Conservation (phyloP, 2,888 invertebrate species). For the Stratiomys singularior region DNA sequence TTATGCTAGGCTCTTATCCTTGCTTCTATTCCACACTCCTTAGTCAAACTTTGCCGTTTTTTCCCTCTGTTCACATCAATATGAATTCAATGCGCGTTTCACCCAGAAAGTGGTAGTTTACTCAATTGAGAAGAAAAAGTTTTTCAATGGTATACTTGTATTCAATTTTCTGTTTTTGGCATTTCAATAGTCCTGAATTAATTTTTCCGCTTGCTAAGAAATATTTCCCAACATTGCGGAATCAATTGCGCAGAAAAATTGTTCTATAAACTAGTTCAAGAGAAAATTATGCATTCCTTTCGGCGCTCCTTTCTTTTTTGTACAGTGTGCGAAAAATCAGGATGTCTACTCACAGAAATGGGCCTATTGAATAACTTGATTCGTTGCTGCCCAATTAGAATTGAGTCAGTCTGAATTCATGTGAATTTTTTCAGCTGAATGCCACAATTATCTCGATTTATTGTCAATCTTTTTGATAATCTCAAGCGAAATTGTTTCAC, state of each 20-base stretch:
- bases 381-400: too few species aligned
- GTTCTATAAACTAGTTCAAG: constrained; percentile 13
- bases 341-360: too few species aligned
- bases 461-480: too few species aligned
- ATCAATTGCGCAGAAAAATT: constrained; percentile 26
- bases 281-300: background rate
- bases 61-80: background rate
- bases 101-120: background rate
- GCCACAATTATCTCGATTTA: too few species aligned
- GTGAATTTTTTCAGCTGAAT: too few species aligned
- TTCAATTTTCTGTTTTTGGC: constrained; percentile 29
- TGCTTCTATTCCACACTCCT: background rate
- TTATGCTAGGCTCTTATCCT: background rate
- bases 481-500: too few species aligned
- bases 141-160: constrained; percentile 23
- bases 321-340: background rate
- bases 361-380: too few species aligned
- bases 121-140: constrained; percentile 11
- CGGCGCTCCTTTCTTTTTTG: background rate
- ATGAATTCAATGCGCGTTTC: constrained; percentile 21
- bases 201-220: background rate
- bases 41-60: background rate
- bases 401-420: too few species aligned
- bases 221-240: constrained; percentile 8
- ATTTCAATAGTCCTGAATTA: constrained; percentile 38